Percentiles rank a stretch among this genome's conserved stretches.
Evolutionary conservation across 2,797 vertebrate genomes (phyloP).

Genomic region (Sylvia borin): DNA sequence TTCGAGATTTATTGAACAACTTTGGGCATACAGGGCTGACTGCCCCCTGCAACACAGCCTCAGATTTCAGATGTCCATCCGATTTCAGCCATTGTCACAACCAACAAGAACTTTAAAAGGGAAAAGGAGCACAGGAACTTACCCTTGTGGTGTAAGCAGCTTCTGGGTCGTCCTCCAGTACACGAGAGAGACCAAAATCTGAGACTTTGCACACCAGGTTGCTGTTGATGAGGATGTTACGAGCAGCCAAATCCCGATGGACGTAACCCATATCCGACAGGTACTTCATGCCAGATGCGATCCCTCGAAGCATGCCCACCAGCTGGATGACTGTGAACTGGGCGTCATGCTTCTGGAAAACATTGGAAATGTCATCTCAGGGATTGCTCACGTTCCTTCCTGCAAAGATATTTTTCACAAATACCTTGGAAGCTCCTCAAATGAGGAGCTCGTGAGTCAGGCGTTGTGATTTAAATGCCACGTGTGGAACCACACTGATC

Average conservation of each 20-base stretch:
- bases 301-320: constrained; percentile 88
- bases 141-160: constrained; percentile 84
- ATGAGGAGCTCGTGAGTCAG: neutral
- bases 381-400: neutral
- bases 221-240: constrained; percentile 84
- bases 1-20: neutral
- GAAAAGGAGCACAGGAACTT: constrained; percentile 38
- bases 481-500: neutral
- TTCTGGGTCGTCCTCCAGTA: constrained; percentile 84
- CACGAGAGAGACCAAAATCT: constrained; percentile 83
- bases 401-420: neutral
- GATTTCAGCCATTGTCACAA: neutral
- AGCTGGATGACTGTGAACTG: constrained; percentile 96
- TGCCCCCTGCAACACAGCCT: neutral
- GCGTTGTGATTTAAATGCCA: neutral
- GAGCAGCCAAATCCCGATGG: constrained; percentile 84
- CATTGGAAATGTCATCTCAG: constrained; percentile 43
- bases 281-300: constrained; percentile 89
- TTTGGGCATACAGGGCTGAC: neutral
- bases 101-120: neutral
- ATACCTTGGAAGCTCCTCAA: neutral
- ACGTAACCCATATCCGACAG: constrained; percentile 90
- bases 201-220: constrained; percentile 85
- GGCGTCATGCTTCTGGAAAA: constrained; percentile 91
- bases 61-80: neutral